Percentiles rank a stretch among this genome's conserved stretches.
These are phyloP conservation scores for Heterotis niloticus DNA, from an alignment of 2,113 vertebrate genomes.

Conservation along the genomic window DNA sequence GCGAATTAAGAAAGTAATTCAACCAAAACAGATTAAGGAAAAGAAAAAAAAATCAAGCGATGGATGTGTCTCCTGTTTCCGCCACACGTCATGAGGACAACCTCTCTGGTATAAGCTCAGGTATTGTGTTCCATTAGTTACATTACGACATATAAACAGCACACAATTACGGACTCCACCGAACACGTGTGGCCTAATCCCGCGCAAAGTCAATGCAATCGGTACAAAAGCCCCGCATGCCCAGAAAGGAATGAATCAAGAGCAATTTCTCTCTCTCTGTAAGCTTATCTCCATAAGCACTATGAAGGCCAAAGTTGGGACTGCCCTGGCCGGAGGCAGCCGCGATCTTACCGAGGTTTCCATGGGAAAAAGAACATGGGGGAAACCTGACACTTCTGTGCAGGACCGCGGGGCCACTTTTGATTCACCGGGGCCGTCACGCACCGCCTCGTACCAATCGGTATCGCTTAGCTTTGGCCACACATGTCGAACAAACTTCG, in stretches of 20 bases:
- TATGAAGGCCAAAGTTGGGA: neutral
- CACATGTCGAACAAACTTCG: neutral
- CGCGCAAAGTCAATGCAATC: neutral
- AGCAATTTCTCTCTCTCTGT: neutral
- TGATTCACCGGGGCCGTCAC: neutral
- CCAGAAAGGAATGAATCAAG: neutral
- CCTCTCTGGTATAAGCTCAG: neutral
- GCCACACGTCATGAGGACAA: neutral
- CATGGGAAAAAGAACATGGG: neutral
- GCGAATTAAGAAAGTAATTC: neutral
- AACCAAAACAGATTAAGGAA: slow-evolving; percentile 1
- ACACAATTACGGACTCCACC: neutral
- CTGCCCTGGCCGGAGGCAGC: neutral
- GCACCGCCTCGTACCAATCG: neutral
- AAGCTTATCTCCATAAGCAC: neutral
- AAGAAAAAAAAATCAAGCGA: slow-evolving; percentile 1
- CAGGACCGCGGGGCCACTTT: neutral
- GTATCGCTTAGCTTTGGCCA: neutral
- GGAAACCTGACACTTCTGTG: neutral
- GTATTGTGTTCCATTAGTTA: slow-evolving; percentile 4
- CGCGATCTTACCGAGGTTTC: neutral
- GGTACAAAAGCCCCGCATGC: neutral
- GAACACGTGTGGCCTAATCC: slow-evolving; percentile 4
- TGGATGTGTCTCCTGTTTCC: neutral
- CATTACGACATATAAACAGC: slow-evolving; percentile 9